phyloP scores from a whole-genome alignment of 35 echinoderm and acorn worm genomes.

The Diadema setosum region DNA sequence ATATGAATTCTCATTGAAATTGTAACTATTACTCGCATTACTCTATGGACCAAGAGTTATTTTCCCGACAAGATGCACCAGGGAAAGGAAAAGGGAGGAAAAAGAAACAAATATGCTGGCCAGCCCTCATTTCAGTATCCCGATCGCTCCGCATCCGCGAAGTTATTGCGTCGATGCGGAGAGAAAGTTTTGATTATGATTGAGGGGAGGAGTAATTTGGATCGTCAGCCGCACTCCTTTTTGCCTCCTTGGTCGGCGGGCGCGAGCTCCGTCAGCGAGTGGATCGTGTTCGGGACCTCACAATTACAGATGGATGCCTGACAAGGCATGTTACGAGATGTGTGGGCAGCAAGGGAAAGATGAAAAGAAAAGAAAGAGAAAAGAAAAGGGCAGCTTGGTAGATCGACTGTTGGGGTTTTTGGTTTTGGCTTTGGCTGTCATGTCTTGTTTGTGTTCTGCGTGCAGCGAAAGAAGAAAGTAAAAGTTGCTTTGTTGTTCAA shows the following conservation, averaged over 20 bases:
- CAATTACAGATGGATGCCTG: not conserved
- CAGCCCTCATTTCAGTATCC: not conserved
- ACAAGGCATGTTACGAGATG: not conserved
- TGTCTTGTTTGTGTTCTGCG: too few relatives aligned
- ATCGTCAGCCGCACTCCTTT: not conserved
- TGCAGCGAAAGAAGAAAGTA: too few relatives aligned
- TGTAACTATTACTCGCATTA: not conserved
- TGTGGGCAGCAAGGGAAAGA: too few relatives aligned
- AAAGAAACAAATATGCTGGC: not conserved
- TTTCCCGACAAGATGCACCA: too few relatives aligned
- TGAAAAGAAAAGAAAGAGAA: too few relatives aligned
- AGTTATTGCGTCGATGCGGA: not conserved
- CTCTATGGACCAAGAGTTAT: not conserved
- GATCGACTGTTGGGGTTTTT: too few relatives aligned
- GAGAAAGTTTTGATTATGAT: conserved; percentile 4
- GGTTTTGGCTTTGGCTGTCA: too few relatives aligned
- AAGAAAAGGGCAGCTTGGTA: too few relatives aligned
- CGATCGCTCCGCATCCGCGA: not conserved
- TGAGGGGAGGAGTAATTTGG: not conserved
- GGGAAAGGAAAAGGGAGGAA: too few relatives aligned
- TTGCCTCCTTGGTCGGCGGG: not conserved
- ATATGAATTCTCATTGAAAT: not conserved
- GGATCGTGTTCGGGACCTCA: not conserved
- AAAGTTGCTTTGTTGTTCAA: too few relatives aligned
- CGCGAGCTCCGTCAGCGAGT: not conserved